Evolutionary conservation across 2,888 invertebrate species (phyloP), one percentile per base, ranked within the genome.

Genomic region (Cerastis leucographa): DNA sequence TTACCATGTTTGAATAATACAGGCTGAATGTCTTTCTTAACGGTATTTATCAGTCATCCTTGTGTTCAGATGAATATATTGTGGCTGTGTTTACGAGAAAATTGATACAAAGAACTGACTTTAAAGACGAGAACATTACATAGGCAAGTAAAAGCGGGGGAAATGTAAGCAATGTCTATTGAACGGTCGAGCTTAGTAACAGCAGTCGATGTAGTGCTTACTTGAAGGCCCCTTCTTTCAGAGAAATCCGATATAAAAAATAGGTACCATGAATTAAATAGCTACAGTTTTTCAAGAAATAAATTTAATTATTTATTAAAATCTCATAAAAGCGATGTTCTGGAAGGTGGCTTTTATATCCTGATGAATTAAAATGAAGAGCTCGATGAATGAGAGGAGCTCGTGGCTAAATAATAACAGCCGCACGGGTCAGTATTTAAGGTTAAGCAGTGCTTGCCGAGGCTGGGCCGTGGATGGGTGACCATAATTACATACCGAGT

Each of bases 61-160:
- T 71, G 9, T 66, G 54, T 71, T 65, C 25, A 11, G 19, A 69
- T 85, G 65, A 85, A 81, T 75, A 71, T 22, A 59, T 75, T 75
- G 71, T 54, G 25, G 40, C 7, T 64, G 40, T 62, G 42, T 64
- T 62, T 64, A 11, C 11, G 22, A 70, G 22, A 69, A 61, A 51
- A 85, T 65, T 64, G 54, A 73, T 56, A 81, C 49, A 81, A 68
- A 46, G 70, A 68, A 14, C 11, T 81, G 67, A 61, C 56, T 71
- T 25, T 19, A 19, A n/a, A 67, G 17, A 69, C 17, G 22, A 71
- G 12, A 56, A 76, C 40, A 64, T 64, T 69, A 12, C 22, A 14
- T 14, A 46, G 9, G n/a, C 17, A 59, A 59, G 17, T 25, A 61
- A 42, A 81, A 59, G 29, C 1, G 2, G n/a, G 44, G 49, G 19